Percentiles rank a stretch among this genome's conserved stretches.
Conservation (phyloP, 2,797 vertebrate genomes). For the Pseudochirops cupreus region DNA sequence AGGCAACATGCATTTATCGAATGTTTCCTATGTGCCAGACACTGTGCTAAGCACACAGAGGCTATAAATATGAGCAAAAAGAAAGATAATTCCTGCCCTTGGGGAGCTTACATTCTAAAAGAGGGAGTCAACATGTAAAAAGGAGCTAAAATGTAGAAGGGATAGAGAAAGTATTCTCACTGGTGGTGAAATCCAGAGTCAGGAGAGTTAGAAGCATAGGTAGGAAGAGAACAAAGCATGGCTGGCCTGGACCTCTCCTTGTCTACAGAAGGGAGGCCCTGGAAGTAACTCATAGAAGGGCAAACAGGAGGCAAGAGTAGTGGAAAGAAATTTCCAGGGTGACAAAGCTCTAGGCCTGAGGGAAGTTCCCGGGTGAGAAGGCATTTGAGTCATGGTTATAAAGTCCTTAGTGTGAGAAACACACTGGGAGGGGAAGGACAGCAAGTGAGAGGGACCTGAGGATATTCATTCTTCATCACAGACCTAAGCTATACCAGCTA, state of each 20-base stretch:
- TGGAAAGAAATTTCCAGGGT: not conserved
- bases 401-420: not conserved
- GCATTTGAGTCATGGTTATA: not conserved
- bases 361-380: not conserved
- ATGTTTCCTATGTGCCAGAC: too few relatives aligned
- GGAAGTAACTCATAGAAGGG: not conserved
- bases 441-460: not conserved
- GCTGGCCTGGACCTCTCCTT: not conserved
- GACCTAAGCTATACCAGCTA: not conserved
- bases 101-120: not conserved
- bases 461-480: not conserved
- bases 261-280: not conserved
- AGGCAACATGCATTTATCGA: too few relatives aligned
- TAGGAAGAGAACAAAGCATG: not conserved
- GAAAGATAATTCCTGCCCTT: not conserved
- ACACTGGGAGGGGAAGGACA: not conserved
- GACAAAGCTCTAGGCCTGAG: too few relatives aligned
- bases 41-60: not conserved
- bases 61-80: not conserved
- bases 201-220: not conserved
- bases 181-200: not conserved
- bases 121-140: too few relatives aligned
- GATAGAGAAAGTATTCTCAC: not conserved
- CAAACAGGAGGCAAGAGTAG: not conserved
- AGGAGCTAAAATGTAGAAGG: not conserved